A percentile compares a stretch with the other conserved stretches of the same genome.
phyloP scores from a whole-genome alignment of 2,888 invertebrate species.

The Acleris cristana region DNA sequence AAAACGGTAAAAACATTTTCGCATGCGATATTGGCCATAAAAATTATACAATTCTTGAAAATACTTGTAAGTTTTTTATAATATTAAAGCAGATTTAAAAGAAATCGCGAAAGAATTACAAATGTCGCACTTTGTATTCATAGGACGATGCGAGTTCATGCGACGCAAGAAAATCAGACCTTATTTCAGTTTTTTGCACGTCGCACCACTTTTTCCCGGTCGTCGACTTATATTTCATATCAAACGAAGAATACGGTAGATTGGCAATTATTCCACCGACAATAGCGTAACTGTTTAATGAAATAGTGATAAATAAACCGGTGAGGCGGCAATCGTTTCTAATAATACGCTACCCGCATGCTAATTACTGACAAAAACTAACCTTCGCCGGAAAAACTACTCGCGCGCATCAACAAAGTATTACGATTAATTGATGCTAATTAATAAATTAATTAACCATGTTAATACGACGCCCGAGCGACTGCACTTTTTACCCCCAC shows the following conservation, averaged over 20 bases:
- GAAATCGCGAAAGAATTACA: neutral
- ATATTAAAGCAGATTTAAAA: neutral
- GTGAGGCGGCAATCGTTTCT: slow-evolving; percentile 60
- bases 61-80: neutral
- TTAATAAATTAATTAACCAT: slow-evolving; percentile 82
- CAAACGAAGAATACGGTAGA: slow-evolving; percentile 40
- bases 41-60: neutral
- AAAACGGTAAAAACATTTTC: neutral
- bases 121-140: slow-evolving; percentile 1
- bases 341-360: slow-evolving; percentile 54
- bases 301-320: slow-evolving; percentile 36
- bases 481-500: slow-evolving; percentile 63
- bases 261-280: too few species aligned
- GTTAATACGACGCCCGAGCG: slow-evolving; percentile 73
- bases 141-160: neutral
- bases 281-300: too few species aligned
- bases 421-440: slow-evolving; percentile 79
- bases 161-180: too few species aligned
- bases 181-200: too few species aligned
- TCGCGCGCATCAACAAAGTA: slow-evolving; percentile 64
- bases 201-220: slow-evolving; percentile 42
- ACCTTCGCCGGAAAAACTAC: slow-evolving; percentile 70
- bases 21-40: neutral
- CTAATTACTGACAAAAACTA: slow-evolving; percentile 63
- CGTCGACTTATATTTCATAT: slow-evolving; percentile 49